A percentile compares a stretch with the other conserved stretches of the same genome.
phyloP scores from a whole-genome alignment of 2,888 invertebrate genomes.

The Nasonia oneida region DNA sequence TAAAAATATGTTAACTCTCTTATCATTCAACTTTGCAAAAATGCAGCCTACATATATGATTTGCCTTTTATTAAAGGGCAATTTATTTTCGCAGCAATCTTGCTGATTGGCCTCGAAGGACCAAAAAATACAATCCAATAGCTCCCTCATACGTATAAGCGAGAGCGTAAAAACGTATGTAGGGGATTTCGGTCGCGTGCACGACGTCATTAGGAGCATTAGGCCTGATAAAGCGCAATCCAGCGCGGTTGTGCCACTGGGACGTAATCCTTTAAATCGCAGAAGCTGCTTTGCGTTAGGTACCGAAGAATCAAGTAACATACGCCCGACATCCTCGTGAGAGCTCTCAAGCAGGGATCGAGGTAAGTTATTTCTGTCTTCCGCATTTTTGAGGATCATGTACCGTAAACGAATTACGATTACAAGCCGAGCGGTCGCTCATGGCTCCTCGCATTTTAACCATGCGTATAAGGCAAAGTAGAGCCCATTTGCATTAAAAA shows the following conservation, averaged over 20 bases:
- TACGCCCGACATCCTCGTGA: neutral
- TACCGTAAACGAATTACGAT: neutral
- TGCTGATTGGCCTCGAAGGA: neutral
- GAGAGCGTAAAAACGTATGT: conserved; percentile 18
- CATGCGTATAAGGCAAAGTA: no score
- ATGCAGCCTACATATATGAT: neutral
- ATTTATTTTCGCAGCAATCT: neutral
- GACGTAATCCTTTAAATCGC: conserved; percentile 21
- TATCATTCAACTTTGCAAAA: neutral
- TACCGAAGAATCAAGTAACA: neutral
- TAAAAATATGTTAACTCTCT: neutral
- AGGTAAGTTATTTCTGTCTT: neutral
- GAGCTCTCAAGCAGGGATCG: neutral
- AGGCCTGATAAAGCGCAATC: conserved; percentile 15
- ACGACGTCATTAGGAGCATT: conserved; percentile 19
- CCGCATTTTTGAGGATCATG: neutral
- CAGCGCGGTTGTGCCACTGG: neutral
- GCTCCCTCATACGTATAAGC: neutral
- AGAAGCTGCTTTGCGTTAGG: conserved; percentile 5
- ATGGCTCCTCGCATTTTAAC: no score
- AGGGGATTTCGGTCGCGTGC: conserved; percentile 21
- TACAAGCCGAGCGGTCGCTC: no score
- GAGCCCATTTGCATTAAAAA: no score
- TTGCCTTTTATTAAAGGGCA: conserved; percentile 1
- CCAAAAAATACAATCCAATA: neutral